Evolutionary conservation across 2,888 invertebrate species (phyloP).

Genomic region (Clepsis dumicolana): DNA sequence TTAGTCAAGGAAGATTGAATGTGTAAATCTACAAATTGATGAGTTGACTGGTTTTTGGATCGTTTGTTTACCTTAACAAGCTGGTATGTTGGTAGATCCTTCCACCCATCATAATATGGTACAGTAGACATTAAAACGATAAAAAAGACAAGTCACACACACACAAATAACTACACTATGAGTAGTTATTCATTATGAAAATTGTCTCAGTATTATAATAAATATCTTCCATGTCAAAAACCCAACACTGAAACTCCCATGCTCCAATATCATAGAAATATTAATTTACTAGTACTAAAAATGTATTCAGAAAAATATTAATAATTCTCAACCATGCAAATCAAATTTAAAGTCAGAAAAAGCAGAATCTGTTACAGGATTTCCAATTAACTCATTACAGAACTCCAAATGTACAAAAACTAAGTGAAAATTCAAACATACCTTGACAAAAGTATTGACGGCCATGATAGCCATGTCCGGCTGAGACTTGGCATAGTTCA

Average conservation of each 20-base stretch:
- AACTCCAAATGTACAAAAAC: constrained; percentile 29
- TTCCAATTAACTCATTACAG: constrained; percentile 35
- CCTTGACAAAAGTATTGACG: constrained; percentile 99
- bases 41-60: constrained; percentile 72
- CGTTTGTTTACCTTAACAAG: constrained; percentile 87
- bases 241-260: constrained; percentile 49
- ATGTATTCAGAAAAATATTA: constrained; percentile 36
- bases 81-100: constrained; percentile 89
- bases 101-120: constrained; percentile 84
- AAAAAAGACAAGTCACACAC: constrained; percentile 85
- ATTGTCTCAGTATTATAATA: constrained; percentile 46
- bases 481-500: constrained; percentile 99
- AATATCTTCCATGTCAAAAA: constrained; percentile 39
- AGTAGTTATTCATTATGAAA: constrained; percentile 48
- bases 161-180: constrained; percentile 76
- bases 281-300: constrained; percentile 42
- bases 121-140: constrained; percentile 83
- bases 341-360: constrained; percentile 45
- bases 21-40: constrained; percentile 81
- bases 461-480: constrained; percentile 99
- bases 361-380: constrained; percentile 42
- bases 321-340: constrained; percentile 47
- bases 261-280: constrained; percentile 47
- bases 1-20: constrained; percentile 53
- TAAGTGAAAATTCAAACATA: constrained; percentile 70